Base-by-base conservation (phyloP, 1,140 invertebrate genomes). In the Helicoverpa zea region DNA sequence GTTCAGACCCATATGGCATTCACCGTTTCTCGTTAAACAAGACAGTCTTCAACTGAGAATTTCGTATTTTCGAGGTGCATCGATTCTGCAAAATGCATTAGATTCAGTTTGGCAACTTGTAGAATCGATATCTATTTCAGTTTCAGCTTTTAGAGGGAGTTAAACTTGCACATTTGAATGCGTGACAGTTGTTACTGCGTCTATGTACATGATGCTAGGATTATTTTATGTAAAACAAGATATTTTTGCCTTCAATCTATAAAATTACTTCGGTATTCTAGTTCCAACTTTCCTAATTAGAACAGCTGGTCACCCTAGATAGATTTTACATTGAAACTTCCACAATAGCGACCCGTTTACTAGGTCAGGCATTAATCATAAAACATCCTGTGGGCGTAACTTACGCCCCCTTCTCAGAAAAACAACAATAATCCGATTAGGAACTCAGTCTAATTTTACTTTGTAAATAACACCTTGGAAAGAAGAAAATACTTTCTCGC, bases 331-430 rank as follows among this genome's bases (percentile, higher is more conserved):
- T 43, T 43, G 35, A 30, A 30, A 14, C 11, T 29, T 61, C 23
- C 12, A 13, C 12, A 14, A 13, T 61, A 29, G 3, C 58, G 23
- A 5, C 1, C 11, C 7, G 56, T 59, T 5, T 4, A 13, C 58
- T 59, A 13, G 58, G 11, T 59, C 23, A 13, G 18, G 12, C 43
- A 49, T 68, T 47, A 68, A 49, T 68, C 64, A 68, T 68, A 49
- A 58, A 18, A 49, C 16, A 61, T 49, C 43, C n/a, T 2, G 64
- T 16, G 43, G 64, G 16, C 43, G 43, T 68, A 49, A 1, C 11
- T 29, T 61, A 49, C 43, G 64, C 64, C 64, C n/a, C n/a, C 64
- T 43, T 18, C 64, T 68, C 49, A 12, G 43, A 12, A 68, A 68
- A 68, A 68, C 43, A 49, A 68, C 10, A 49, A 18, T 68, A 49